Base-by-base conservation (phyloP, 2,797 vertebrate species). In the Sorex maritimensis region DNA sequence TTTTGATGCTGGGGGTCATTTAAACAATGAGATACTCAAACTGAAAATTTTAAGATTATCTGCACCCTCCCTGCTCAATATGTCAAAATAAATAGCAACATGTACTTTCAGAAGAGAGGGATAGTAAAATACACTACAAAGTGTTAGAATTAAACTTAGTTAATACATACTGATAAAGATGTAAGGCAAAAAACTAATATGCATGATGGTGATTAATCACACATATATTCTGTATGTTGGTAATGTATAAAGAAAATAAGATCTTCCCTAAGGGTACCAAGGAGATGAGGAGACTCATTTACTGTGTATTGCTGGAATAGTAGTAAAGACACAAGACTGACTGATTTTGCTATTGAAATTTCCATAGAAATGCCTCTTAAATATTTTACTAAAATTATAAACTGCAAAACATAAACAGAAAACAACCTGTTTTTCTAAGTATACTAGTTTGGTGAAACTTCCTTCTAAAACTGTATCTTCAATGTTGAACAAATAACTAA, bases 31-130 rank as follows among this genome's bases (percentile, higher is more conserved):
- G 28, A 61, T 63, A 68, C 23, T 83, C 34, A 84, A 78, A 34
- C 71, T 77, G 19, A 86, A 78, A 88, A 93, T 61, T 80, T 7
- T 52, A 71, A 55, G 17, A 7, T 83, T 72, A 61, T 61, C 21
- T 61, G 58, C 21, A 61, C 58, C 58, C 58, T 61, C 58, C 58
- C 58, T 61, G 15, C 6, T 17, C 19, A 90, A 81, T 89, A 10
- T 92, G 24, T 81, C 55, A 95, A 93, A 91, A 71, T 85, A 94
- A 90, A 87, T 19, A 84, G 82, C 69, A 95, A 89, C 72, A 92
- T 38, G 2, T 79, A 94, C 67, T 91, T 86, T 91, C 17, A 58
- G 55, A 58, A 58, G 21, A 19, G 19, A 61, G 17, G 17, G 58
- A 61, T 15, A 61, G 21, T 17, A 61, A 44, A 15, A 74, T 30